Conservation (phyloP, 2,797 vertebrate genomes). For the Manis javanica region DNA sequence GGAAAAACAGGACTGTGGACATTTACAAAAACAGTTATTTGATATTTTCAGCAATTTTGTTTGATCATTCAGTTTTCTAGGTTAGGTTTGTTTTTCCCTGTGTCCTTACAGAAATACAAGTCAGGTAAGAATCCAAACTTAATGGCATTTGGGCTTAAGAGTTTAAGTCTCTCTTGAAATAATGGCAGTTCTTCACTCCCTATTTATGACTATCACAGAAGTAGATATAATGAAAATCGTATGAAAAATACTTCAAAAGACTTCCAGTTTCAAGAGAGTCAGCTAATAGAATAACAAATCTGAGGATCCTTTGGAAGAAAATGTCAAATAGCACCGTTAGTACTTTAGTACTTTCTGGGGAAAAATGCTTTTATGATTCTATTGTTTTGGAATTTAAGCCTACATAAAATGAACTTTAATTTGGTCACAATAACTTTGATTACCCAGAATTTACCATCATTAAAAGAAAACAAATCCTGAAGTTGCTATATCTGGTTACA, state of each 20-base stretch:
- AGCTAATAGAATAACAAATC: slow-evolving; percentile 68
- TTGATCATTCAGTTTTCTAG: neutral
- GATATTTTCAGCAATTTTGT: slow-evolving; percentile 10
- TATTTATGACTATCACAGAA: slow-evolving; percentile 50
- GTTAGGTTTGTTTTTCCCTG: slow-evolving; percentile 29
- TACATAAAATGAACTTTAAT: slow-evolving; percentile 38
- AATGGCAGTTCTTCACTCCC: slow-evolving; percentile 40
- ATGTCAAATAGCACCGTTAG: slow-evolving; percentile 54
- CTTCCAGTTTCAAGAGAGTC: slow-evolving; percentile 54
- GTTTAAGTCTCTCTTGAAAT: slow-evolving; percentile 38
- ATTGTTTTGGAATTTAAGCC: slow-evolving; percentile 59
- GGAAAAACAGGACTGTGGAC: neutral
- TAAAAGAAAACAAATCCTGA: slow-evolving; percentile 40
- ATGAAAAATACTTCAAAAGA: slow-evolving; percentile 55
- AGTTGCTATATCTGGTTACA: slow-evolving; percentile 46
- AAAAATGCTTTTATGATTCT: slow-evolving; percentile 15
- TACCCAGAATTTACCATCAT: slow-evolving; percentile 42
- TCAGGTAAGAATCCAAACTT: slow-evolving; percentile 56
- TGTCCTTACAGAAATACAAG: slow-evolving; percentile 41
- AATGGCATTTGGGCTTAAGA: slow-evolving; percentile 21
- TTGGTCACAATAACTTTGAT: slow-evolving; percentile 38
- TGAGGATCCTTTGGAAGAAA: slow-evolving; percentile 61
- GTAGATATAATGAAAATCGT: slow-evolving; percentile 49
- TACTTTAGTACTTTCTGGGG: slow-evolving; percentile 24
- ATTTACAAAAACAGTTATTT: neutral